These are phyloP conservation scores for Drosophila setifemur DNA, from an alignment of 1,140 invertebrate genomes.

Conservation along the genomic window DNA sequence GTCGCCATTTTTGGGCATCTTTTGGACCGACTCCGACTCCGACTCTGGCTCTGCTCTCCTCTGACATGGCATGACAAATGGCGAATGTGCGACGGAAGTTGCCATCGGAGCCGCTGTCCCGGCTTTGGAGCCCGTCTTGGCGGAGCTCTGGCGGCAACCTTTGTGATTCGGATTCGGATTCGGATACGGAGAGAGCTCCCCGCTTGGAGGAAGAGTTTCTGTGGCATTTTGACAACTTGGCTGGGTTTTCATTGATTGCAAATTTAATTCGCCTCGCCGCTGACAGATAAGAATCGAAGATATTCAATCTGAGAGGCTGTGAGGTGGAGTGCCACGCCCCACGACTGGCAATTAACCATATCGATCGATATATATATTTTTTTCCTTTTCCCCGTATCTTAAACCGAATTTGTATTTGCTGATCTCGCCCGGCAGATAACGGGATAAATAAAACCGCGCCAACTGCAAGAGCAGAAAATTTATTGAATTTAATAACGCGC, in stretches of 20 bases:
- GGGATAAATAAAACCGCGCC: conserved; percentile 27
- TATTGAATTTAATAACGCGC: conserved; percentile 81
- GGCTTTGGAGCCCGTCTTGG: background rate
- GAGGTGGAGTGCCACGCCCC: conserved; percentile 37
- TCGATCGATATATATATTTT: conserved; percentile 52
- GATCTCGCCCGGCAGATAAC: conserved; percentile 36
- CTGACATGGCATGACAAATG: conserved; percentile 71
- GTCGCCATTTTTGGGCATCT: conserved; percentile 51
- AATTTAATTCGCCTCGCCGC: conserved; percentile 38
- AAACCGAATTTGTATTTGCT: conserved; percentile 80
- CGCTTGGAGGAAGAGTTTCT: conserved; percentile 34
- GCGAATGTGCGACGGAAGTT: conserved; percentile 76
- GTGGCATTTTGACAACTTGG: conserved; percentile 57
- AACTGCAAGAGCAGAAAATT: conserved; percentile 41
- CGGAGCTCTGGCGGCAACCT: conserved; percentile 42
- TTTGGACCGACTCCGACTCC: too few species aligned
- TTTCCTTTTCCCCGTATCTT: conserved; percentile 52
- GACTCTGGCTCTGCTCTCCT: conserved; percentile 7
- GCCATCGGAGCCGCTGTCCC: conserved; percentile 26
- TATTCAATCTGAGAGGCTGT: background rate
- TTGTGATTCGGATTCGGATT: conserved; percentile 16
- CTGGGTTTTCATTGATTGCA: conserved; percentile 69
- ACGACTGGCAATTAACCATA: conserved; percentile 43
- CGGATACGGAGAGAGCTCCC: too few species aligned
- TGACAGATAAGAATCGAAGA: conserved; percentile 47